A percentile compares a stretch with the other conserved stretches of the same genome.
Conservation (phyloP, 2,888 invertebrate genomes). For the Asteroscopus sphinx region DNA sequence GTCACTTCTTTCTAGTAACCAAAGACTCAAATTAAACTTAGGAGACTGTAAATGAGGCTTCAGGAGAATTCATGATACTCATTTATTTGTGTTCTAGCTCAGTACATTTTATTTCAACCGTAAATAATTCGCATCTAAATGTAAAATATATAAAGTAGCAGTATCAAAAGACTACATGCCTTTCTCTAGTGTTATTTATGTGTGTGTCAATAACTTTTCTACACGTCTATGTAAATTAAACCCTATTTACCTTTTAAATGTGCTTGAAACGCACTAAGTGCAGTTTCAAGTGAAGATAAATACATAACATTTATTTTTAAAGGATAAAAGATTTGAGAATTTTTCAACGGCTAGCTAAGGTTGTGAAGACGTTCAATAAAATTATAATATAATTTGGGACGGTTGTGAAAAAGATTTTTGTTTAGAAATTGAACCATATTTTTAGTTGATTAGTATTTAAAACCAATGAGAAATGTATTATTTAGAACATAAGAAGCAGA, state of each 20-base stretch:
- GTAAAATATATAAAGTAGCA: too few species aligned
- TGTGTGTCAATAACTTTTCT: constrained; percentile 23
- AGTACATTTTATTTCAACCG: too few species aligned
- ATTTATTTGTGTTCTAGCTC: too few species aligned
- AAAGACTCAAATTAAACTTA: too few species aligned
- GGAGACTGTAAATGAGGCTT: too few species aligned
- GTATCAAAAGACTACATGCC: not conserved
- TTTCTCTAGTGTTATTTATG: not conserved
- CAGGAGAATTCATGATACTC: too few species aligned
- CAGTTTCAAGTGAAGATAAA: constrained; percentile 4
- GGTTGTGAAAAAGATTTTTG: constrained; percentile 41
- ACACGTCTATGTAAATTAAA: constrained; percentile 14
- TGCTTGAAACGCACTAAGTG: constrained; percentile 18
- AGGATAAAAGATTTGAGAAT: not conserved
- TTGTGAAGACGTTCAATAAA: constrained; percentile 45
- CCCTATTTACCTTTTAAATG: constrained; percentile 8
- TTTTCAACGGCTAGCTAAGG: constrained; percentile 31
- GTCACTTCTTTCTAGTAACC: too few species aligned
- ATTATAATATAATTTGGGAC: constrained; percentile 30
- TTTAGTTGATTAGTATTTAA: constrained; percentile 19
- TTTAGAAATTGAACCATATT: constrained; percentile 4
- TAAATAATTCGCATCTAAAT: too few species aligned
- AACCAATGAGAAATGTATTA: constrained; percentile 39
- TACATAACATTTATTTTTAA: constrained; percentile 14
- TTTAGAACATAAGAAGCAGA: constrained; percentile 39